These are phyloP conservation scores for Operophtera brumata DNA, from an alignment of 2,888 invertebrate species.

Conservation along the genomic window DNA sequence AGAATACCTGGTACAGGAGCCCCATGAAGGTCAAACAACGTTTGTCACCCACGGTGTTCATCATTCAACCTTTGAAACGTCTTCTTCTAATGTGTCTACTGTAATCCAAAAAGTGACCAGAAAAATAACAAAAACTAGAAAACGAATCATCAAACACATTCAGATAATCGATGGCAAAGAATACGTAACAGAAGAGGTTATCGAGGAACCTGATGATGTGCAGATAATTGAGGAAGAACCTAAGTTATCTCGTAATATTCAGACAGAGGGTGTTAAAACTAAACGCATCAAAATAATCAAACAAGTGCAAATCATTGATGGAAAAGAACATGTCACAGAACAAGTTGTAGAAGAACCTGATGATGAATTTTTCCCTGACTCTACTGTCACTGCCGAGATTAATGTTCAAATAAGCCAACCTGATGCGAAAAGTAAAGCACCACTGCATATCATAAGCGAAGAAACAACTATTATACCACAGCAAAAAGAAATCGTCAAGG, in stretches of 20 bases:
- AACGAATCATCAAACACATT: slow-evolving; percentile 87
- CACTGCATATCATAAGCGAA: slow-evolving; percentile 22
- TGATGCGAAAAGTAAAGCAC: slow-evolving; percentile 12
- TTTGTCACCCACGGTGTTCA: slow-evolving; percentile 44
- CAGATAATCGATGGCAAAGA: slow-evolving; percentile 91
- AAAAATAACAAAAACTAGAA: slow-evolving; percentile 86
- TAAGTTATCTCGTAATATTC: slow-evolving; percentile 47
- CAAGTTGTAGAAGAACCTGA: slow-evolving; percentile 88
- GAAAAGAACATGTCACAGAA: slow-evolving; percentile 89
- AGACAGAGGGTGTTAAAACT: slow-evolving; percentile 56
- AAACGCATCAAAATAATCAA: slow-evolving; percentile 82
- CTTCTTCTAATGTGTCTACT: slow-evolving; percentile 73
- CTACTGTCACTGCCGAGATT: slow-evolving; percentile 54
- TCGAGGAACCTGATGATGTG: slow-evolving; percentile 91
- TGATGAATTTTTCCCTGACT: slow-evolving; percentile 64
- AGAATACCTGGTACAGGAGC: slow-evolving; percentile 52
- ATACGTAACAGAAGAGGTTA: slow-evolving; percentile 89
- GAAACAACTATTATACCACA: slow-evolving; percentile 5
- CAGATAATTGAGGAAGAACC: slow-evolving; percentile 85
- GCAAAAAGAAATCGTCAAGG: slow-evolving; percentile 17
- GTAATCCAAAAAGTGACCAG: slow-evolving; percentile 89
- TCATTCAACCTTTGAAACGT: slow-evolving; percentile 47
- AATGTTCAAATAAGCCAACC: slow-evolving; percentile 45
- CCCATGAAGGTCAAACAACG: slow-evolving; percentile 42
- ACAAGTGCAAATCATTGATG: slow-evolving; percentile 87